phyloP scores from a whole-genome alignment of 2,113 vertebrate species.

The Thunnus thynnus region DNA sequence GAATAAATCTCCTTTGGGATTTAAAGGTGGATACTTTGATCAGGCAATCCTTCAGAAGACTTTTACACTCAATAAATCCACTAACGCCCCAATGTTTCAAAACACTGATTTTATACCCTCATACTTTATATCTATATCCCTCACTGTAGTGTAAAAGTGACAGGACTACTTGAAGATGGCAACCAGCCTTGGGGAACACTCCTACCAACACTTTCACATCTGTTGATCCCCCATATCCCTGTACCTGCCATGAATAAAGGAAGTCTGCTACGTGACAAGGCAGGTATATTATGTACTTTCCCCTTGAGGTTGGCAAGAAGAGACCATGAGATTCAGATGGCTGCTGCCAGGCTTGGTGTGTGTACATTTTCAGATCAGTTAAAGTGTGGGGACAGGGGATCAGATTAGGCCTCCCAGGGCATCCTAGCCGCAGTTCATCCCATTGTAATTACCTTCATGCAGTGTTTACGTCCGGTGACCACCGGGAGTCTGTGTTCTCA shows the following conservation, averaged over 20 bases:
- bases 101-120: slow-evolving; percentile 67
- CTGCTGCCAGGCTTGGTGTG: slow-evolving; percentile 32
- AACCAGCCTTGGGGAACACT: slow-evolving; percentile 66
- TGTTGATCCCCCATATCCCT: slow-evolving; percentile 67
- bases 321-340: slow-evolving; percentile 47
- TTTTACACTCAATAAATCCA: slow-evolving; percentile 75
- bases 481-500: slow-evolving; percentile 16
- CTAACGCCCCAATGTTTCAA: slow-evolving; percentile 66
- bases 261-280: slow-evolving; percentile 59
- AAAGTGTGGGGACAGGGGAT: slow-evolving; percentile 35
- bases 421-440: slow-evolving; percentile 28
- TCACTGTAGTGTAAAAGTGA: slow-evolving; percentile 60
- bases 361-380: slow-evolving; percentile 42
- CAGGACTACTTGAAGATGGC: slow-evolving; percentile 67
- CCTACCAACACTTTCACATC: slow-evolving; percentile 60
- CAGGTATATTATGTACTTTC: slow-evolving; percentile 58
- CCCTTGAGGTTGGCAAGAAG: slow-evolving; percentile 49
- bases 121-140: slow-evolving; percentile 64
- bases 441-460: slow-evolving; percentile 47
- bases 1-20: slow-evolving; percentile 69
- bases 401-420: slow-evolving; percentile 20
- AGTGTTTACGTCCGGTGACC: slow-evolving; percentile 48
- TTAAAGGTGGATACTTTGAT: slow-evolving; percentile 69
- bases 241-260: slow-evolving; percentile 65
- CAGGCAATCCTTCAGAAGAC: slow-evolving; percentile 59